Conservation (phyloP, 2,797 vertebrate genomes). For the Sebastolobus altivelis region DNA sequence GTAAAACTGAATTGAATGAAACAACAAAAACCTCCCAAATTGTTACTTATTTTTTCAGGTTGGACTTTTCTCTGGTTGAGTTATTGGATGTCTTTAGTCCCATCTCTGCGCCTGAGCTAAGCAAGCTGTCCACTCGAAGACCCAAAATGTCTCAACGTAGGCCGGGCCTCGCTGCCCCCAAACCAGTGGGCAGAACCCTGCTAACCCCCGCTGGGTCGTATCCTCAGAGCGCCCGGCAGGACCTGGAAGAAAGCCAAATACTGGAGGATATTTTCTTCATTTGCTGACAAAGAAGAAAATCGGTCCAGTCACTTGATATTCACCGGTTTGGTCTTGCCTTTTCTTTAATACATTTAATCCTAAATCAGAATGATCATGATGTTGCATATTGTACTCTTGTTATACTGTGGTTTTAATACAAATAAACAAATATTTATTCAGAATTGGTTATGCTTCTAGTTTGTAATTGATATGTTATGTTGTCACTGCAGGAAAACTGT, state of each 20-base stretch:
- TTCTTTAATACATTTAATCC: slow-evolving; percentile 14
- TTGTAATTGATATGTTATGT: slow-evolving; percentile 24
- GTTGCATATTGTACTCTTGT: slow-evolving; percentile 31
- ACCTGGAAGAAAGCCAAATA: slow-evolving; percentile 92
- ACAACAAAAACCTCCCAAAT: neutral
- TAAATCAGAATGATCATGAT: slow-evolving; percentile 50
- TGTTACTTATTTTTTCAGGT: slow-evolving; percentile 77
- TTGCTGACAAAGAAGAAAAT: slow-evolving; percentile 76
- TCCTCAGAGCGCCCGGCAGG: slow-evolving; percentile 75
- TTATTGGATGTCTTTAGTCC: slow-evolving; percentile 89
- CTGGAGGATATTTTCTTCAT: slow-evolving; percentile 98
- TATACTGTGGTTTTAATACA: slow-evolving; percentile 40
- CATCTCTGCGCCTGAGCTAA: slow-evolving; percentile 60
- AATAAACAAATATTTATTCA: slow-evolving; percentile 79
- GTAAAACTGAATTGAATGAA: slow-evolving; percentile 12
- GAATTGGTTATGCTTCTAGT: slow-evolving; percentile 3
- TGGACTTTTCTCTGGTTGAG: slow-evolving; percentile 87
- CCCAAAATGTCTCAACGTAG: slow-evolving; percentile 6
- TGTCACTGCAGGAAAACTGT: neutral
- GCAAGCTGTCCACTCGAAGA: slow-evolving; percentile 54
- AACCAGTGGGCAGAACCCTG: slow-evolving; percentile 39
- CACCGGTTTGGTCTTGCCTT: slow-evolving; percentile 17
- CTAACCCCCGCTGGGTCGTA: slow-evolving; percentile 49
- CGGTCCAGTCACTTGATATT: slow-evolving; percentile 18
- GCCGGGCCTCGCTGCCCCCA: slow-evolving; percentile 11